Evolutionary conservation across 1,140 invertebrate genomes (phyloP).

Genomic region (Zaprionus nigranus): DNA sequence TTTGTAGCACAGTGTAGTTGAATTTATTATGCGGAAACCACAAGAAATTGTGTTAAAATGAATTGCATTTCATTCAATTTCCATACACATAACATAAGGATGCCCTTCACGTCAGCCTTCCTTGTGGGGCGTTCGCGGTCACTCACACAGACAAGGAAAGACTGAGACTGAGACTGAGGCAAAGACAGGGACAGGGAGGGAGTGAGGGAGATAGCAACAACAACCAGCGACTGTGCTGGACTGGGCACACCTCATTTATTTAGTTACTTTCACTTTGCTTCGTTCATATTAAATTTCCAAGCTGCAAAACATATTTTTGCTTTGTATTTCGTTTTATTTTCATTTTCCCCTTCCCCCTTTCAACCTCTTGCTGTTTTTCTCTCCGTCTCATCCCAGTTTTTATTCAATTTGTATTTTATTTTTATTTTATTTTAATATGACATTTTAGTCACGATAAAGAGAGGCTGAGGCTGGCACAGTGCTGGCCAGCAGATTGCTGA

Average conservation of each 20-base stretch:
- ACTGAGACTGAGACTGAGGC: too few relatives aligned
- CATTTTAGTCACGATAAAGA: slow-evolving; percentile 59
- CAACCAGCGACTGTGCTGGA: slow-evolving; percentile 39
- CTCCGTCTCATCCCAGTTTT: slow-evolving; percentile 31
- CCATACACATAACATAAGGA: slow-evolving; percentile 67
- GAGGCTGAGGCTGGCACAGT: slow-evolving; percentile 37
- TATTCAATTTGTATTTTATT: slow-evolving; percentile 50
- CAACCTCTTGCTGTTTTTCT: neutral
- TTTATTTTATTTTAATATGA: slow-evolving; percentile 76
- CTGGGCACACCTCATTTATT: slow-evolving; percentile 55
- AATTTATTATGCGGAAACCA: slow-evolving; percentile 69
- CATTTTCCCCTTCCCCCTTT: neutral
- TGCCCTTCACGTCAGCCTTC: slow-evolving; percentile 78
- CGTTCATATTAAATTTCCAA: slow-evolving; percentile 80
- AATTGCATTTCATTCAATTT: slow-evolving; percentile 78
- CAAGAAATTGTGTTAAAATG: slow-evolving; percentile 71
- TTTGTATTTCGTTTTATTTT: slow-evolving; percentile 47
- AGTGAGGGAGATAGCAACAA: neutral
- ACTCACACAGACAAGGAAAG: slow-evolving; percentile 34
- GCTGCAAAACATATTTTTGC: slow-evolving; percentile 78
- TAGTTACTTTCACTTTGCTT: slow-evolving; percentile 77
- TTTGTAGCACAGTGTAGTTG: slow-evolving; percentile 44
- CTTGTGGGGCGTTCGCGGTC: slow-evolving; percentile 74
- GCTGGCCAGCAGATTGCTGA: slow-evolving; percentile 44
- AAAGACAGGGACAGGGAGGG: slow-evolving; percentile 9